Evolutionary conservation across 35 echinoderm and acorn worm genomes (phyloP).

Genomic region (Lytechinus variegatus): DNA sequence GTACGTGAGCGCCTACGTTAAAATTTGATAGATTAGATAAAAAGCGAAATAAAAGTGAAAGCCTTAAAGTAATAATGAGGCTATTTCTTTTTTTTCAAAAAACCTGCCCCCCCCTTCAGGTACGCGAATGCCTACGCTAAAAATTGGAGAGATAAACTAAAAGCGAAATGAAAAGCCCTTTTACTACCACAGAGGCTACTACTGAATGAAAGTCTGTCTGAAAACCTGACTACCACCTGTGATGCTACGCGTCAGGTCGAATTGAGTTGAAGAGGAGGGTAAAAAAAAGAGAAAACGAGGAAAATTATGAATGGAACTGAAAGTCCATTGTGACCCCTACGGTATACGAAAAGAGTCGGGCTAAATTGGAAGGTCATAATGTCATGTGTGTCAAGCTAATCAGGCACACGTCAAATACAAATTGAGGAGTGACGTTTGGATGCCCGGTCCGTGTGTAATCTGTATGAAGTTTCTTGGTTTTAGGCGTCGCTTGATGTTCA

Average conservation of each 20-base stretch:
- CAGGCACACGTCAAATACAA: conserved; percentile 36
- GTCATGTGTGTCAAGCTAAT: conserved; percentile 47
- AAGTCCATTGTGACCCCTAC: conserved; percentile 35
- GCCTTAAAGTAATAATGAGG: background rate
- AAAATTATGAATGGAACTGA: conserved; percentile 51
- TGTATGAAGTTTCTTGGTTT: too few relatives aligned
- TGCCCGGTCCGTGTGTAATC: too few relatives aligned
- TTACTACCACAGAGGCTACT: background rate
- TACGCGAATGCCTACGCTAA: background rate
- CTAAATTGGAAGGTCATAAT: conserved; percentile 25
- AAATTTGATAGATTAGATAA: background rate
- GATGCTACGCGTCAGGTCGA: background rate
- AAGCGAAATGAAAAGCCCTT: background rate
- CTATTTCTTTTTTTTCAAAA: background rate
- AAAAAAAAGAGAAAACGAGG: conserved; percentile 14
- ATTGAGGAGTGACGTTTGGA: conserved; percentile 50
- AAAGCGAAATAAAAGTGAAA: background rate
- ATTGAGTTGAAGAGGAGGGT: background rate
- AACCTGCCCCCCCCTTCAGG: background rate
- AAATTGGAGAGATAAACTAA: background rate
- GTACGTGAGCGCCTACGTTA: background rate
- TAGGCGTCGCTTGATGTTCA: too few relatives aligned
- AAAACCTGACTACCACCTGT: conserved; percentile 16
- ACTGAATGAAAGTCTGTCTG: background rate
- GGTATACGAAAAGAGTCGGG: conserved; percentile 9